These are phyloP conservation scores for Polydrusus cervinus DNA, from an alignment of 2,888 invertebrate genomes.

Conservation along the genomic window DNA sequence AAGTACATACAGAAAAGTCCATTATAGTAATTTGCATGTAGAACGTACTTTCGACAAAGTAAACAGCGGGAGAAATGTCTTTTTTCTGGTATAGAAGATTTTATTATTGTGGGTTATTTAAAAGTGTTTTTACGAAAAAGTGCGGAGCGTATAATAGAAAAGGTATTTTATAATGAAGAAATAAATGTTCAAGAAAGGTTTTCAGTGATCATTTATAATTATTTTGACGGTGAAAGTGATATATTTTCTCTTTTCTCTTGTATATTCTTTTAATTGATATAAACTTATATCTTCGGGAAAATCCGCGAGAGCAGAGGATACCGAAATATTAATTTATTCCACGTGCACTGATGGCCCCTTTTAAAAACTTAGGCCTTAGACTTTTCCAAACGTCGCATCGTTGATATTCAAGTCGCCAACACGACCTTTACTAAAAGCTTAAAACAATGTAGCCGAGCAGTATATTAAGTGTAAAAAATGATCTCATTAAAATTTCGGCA, in stretches of 20 bases:
- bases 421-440: constrained; percentile 40
- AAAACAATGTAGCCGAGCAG: constrained; percentile 35
- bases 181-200: too few relatives aligned
- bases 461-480: constrained; percentile 48
- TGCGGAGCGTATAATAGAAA: too few relatives aligned
- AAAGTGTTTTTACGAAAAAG: too few relatives aligned
- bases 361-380: constrained; percentile 5
- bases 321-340: neutral
- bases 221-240: too few relatives aligned
- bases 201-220: too few relatives aligned
- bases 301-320: neutral
- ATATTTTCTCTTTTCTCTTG: too few relatives aligned
- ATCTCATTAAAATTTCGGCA: constrained; percentile 52
- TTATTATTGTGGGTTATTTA: constrained; percentile 13
- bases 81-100: constrained; percentile 27
- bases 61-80: constrained; percentile 31
- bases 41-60: constrained; percentile 42
- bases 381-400: neutral
- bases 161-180: too few relatives aligned
- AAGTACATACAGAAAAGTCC: constrained; percentile 51
- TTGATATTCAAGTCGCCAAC: constrained; percentile 31
- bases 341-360: neutral
- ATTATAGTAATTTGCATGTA: constrained; percentile 49
- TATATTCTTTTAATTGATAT: too few relatives aligned
- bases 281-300: too few relatives aligned